A percentile compares a stretch with the other conserved stretches of the same genome.
Evolutionary conservation across 2,113 vertebrate genomes (phyloP).

Genomic region (Synchiropus splendidus): DNA sequence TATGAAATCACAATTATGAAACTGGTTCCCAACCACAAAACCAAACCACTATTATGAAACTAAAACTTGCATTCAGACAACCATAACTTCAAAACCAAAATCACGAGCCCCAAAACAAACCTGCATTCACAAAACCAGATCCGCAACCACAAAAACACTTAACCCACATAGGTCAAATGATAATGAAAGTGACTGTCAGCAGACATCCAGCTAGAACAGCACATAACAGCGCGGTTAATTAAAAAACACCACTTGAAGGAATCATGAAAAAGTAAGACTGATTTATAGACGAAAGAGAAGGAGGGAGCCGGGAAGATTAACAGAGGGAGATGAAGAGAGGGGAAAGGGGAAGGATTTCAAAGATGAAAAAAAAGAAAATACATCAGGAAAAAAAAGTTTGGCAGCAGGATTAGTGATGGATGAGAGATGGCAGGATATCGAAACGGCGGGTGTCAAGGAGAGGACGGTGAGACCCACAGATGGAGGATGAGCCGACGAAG

Average conservation of each 20-base stretch:
- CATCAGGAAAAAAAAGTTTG: conserved; percentile 31
- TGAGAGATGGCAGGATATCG: conserved; percentile 47
- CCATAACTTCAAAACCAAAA: conserved; percentile 16
- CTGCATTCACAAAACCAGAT: too few species aligned
- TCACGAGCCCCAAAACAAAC: too few species aligned
- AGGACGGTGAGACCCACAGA: conserved; percentile 26
- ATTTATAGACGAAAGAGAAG: conserved; percentile 42
- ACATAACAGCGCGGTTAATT: not conserved
- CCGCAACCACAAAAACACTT: too few species aligned
- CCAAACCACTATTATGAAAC: not conserved
- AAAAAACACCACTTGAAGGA: conserved; percentile 9
- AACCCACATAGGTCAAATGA: too few species aligned
- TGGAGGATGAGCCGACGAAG: conserved; percentile 21
- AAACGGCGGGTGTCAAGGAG: conserved; percentile 34
- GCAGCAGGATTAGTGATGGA: conserved; percentile 49
- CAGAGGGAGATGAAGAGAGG: conserved; percentile 34
- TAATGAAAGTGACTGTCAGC: too few species aligned
- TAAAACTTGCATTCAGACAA: conserved; percentile 12
- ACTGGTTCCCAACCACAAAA: conserved; percentile 1
- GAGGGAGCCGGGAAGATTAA: conserved; percentile 54
- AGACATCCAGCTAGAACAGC: too few species aligned
- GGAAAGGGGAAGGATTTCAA: conserved; percentile 45
- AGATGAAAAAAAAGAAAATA: conserved; percentile 39
- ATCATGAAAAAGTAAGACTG: conserved; percentile 30
- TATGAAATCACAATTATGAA: conserved; percentile 2